Evolutionary conservation across 2,113 vertebrate species (phyloP).

Genomic region (Chlamydotis undulata): DNA sequence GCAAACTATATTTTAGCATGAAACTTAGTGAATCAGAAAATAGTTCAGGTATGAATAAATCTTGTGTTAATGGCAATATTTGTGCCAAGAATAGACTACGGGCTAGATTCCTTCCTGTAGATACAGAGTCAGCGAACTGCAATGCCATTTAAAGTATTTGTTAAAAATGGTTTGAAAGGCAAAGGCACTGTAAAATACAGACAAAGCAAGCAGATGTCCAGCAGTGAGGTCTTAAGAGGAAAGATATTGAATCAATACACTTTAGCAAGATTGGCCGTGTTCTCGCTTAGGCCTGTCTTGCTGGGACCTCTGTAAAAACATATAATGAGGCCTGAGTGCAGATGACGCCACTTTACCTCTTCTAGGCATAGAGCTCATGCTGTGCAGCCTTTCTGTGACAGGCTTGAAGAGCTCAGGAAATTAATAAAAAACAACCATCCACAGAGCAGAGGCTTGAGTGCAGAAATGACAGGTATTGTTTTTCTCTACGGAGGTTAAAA

Average conservation of each 20-base stretch:
- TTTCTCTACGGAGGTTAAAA: background rate
- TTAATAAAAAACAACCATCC: background rate
- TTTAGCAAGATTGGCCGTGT: background rate
- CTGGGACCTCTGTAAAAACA: background rate
- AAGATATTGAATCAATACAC: background rate
- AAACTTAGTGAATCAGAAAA: background rate
- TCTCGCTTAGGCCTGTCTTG: background rate
- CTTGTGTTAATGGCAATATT: background rate
- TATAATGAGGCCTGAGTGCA: background rate
- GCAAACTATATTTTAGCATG: background rate
- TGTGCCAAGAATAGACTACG: background rate
- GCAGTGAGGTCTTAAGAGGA: background rate
- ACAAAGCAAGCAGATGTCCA: background rate
- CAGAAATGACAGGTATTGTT: background rate
- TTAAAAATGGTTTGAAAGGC: background rate
- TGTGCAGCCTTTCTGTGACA: background rate
- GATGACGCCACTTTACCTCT: background rate
- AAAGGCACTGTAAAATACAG: background rate
- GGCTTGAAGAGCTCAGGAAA: background rate
- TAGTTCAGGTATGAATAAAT: background rate
- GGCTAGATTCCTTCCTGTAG: background rate
- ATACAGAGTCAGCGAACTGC: background rate
- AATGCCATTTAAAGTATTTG: background rate
- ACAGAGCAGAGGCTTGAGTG: background rate
- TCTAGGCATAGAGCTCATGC: background rate